These are phyloP conservation scores for Porphyrio hochstetteri DNA, from an alignment of 2,113 vertebrate genomes.

Conservation along the genomic window DNA sequence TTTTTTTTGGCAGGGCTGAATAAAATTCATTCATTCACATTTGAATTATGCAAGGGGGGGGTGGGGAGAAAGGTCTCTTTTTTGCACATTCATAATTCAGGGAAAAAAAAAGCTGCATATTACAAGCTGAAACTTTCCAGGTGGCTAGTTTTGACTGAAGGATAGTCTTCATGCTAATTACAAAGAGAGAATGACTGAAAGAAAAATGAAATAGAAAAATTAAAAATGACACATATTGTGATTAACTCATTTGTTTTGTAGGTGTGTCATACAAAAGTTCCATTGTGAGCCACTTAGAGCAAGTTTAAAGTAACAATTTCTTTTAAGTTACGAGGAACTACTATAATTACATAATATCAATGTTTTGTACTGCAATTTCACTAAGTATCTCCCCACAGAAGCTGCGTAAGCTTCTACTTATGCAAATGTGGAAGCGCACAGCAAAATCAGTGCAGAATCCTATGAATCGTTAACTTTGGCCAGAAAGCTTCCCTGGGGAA, in stretches of 20 bases:
- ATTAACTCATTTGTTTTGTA: conserved; percentile 69
- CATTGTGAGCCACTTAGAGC: conserved; percentile 57
- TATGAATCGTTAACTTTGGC: conserved; percentile 39
- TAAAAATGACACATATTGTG: conserved; percentile 58
- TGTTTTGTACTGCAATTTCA: conserved; percentile 47
- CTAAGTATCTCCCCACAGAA: conserved; percentile 25
- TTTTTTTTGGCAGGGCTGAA: conserved; percentile 15
- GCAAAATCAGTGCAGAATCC: conserved; percentile 13
- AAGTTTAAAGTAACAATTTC: conserved; percentile 60
- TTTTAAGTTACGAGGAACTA: conserved; percentile 31
- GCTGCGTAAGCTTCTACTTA: conserved; percentile 34
- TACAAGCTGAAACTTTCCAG: conserved; percentile 70
- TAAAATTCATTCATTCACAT: conserved; percentile 62
- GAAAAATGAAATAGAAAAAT: conserved; percentile 57
- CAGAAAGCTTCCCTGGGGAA: not conserved
- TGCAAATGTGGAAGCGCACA: conserved; percentile 9
- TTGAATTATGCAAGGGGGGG: conserved; percentile 50
- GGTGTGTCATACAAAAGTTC: conserved; percentile 45
- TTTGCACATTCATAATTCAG: conserved; percentile 51
- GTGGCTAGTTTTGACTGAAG: conserved; percentile 69
- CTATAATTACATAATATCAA: conserved; percentile 56
- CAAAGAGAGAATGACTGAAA: conserved; percentile 48
- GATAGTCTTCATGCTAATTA: conserved; percentile 62
- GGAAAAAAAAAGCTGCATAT: conserved; percentile 37
- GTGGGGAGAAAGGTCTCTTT: conserved; percentile 45